phyloP scores from a whole-genome alignment of 2,797 vertebrate species.

The Lithobates pipiens region DNA sequence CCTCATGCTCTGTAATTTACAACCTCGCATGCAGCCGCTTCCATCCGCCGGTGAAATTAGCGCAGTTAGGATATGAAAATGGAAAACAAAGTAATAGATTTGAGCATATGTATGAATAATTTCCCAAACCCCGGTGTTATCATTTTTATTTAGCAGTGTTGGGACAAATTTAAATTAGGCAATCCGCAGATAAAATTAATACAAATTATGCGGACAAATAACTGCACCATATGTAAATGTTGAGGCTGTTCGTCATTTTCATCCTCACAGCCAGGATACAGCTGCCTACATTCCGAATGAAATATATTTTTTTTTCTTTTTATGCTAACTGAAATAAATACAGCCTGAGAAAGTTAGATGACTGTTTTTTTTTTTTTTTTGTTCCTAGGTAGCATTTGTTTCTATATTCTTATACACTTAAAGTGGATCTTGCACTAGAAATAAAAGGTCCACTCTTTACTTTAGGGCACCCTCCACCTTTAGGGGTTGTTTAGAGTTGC shows the following conservation, averaged over 20 bases:
- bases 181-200: conserved; percentile 47
- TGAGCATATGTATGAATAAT: conserved; percentile 48
- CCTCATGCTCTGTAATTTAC: conserved; percentile 34
- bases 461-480: no score
- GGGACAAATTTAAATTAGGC: conserved; percentile 40
- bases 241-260: conserved; percentile 37
- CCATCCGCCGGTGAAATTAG: conserved; percentile 28
- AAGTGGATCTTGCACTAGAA: no score
- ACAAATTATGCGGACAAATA: conserved; percentile 51
- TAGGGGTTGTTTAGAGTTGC: no score
- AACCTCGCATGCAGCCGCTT: conserved; percentile 17
- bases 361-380: no score
- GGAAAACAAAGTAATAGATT: conserved; percentile 44
- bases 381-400: no score
- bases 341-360: neutral
- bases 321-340: conserved; percentile 36
- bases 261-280: conserved; percentile 36
- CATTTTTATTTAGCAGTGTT: conserved; percentile 43
- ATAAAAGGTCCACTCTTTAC: no score
- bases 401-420: no score
- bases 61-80: conserved; percentile 44
- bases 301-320: conserved; percentile 14
- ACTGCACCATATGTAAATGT: conserved; percentile 48
- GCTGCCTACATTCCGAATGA: conserved; percentile 13
- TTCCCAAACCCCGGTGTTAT: conserved; percentile 10